A percentile compares a stretch with the other conserved stretches of the same genome.
Conservation (phyloP, 2,888 invertebrate genomes). For the Lymantria monacha region DNA sequence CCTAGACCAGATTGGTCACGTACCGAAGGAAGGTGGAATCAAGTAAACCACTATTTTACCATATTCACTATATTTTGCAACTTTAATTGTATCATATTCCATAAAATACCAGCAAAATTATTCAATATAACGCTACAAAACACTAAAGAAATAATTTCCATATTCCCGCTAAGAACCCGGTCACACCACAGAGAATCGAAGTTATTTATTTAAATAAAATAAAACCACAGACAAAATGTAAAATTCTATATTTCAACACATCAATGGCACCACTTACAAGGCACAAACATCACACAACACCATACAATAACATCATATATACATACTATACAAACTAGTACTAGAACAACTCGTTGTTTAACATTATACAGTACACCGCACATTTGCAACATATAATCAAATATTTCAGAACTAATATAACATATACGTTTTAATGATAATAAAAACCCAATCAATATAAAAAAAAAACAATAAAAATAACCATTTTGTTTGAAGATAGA, state of each 20-base stretch:
- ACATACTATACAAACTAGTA: constrained; percentile 39
- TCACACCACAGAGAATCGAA: no score
- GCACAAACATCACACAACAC: constrained; percentile 58
- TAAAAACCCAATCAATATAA: background rate
- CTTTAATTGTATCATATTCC: no score
- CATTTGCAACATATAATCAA: background rate
- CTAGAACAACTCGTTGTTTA: constrained; percentile 42
- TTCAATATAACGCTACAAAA: no score
- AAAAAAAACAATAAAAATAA: background rate
- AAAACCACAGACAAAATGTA: constrained; percentile 18
- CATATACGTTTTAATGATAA: no score
- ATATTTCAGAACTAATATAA: background rate
- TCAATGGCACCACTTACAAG: constrained; percentile 71
- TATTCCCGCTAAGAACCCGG: no score
- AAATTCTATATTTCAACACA: constrained; percentile 57
- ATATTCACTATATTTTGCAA: no score
- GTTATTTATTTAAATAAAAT: no score
- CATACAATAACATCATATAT: constrained; percentile 42
- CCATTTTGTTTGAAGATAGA: background rate
- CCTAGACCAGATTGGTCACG: no score
- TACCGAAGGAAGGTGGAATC: no score
- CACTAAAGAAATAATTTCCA: no score
- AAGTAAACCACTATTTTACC: no score
- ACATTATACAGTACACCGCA: constrained; percentile 7
- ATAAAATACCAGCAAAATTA: no score